These are phyloP conservation scores for Hormaphis cornu DNA, from an alignment of 1,140 invertebrate species.

Conservation along the genomic window DNA sequence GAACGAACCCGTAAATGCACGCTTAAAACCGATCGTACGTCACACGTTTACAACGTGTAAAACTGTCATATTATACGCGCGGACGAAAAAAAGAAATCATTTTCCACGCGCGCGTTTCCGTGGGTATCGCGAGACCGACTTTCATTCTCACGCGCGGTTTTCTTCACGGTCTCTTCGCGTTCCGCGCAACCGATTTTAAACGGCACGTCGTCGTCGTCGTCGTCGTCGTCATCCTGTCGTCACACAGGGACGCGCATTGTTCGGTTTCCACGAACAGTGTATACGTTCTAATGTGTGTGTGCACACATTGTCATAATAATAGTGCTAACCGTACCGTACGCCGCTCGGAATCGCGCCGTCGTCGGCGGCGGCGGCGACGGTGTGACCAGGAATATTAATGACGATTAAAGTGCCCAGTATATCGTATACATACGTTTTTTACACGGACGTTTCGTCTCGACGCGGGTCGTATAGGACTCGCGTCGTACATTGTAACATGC, in stretches of 20 bases:
- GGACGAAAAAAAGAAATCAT: too few species aligned
- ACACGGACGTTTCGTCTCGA: not conserved
- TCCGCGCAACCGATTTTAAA: too few species aligned
- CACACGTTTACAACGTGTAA: too few species aligned
- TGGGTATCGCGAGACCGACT: too few species aligned
- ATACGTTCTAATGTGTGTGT: too few species aligned
- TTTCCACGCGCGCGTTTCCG: not conserved
- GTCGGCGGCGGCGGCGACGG: not conserved
- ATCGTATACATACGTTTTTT: not conserved
- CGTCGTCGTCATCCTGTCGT: too few species aligned
- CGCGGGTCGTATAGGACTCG: not conserved
- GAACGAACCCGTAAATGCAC: too few species aligned
- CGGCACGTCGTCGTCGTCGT: not conserved
- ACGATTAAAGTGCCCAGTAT: too few species aligned
- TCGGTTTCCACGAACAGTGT: slow-evolving; percentile 17
- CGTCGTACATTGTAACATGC: not conserved
- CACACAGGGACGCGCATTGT: slow-evolving; percentile 6
- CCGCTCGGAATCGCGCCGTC: not conserved
- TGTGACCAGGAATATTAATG: slow-evolving; percentile 11
- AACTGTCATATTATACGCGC: too few species aligned
- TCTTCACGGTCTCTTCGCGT: slow-evolving; percentile 5
- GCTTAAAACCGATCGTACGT: too few species aligned
- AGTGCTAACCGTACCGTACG: too few species aligned
- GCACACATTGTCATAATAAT: too few species aligned
- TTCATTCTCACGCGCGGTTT: not conserved